phyloP scores from a whole-genome alignment of 1,140 invertebrate genomes.

The Pseudomyrmex concolor region DNA sequence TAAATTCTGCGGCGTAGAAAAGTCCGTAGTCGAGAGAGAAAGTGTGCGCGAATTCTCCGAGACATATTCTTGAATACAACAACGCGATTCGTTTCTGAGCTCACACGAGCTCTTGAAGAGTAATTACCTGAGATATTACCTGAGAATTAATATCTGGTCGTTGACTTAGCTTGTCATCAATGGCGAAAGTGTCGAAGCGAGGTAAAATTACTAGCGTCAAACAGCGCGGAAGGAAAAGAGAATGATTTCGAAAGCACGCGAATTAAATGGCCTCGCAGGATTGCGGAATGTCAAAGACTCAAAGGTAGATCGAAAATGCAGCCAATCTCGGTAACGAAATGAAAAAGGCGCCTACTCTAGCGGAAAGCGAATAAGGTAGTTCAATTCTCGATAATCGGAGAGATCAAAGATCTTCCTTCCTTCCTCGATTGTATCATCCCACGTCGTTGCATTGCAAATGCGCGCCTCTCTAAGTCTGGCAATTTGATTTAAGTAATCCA shows the following conservation, averaged over 20 bases:
- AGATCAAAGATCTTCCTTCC: conserved; percentile 70
- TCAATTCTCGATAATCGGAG: conserved; percentile 69
- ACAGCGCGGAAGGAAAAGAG: conserved; percentile 32
- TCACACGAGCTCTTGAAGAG: conserved; percentile 14
- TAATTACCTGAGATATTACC: conserved; percentile 50
- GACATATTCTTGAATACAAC: background rate
- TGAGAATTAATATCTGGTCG: conserved; percentile 27
- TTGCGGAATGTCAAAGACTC: conserved; percentile 42
- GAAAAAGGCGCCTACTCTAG: conserved; percentile 64
- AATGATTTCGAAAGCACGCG: conserved; percentile 25
- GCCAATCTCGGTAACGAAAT: conserved; percentile 55
- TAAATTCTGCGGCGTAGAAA: background rate
- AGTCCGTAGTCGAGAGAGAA: conserved; percentile 5
- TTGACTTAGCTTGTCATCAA: background rate
- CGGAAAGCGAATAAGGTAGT: conserved; percentile 63
- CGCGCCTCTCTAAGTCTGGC: conserved; percentile 15
- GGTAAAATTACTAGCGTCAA: conserved; percentile 25
- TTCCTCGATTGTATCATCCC: conserved; percentile 45
- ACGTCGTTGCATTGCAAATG: conserved; percentile 53
- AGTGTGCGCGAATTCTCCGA: background rate
- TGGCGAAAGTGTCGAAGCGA: conserved; percentile 26
- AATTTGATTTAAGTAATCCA: conserved; percentile 30
- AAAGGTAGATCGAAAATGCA: conserved; percentile 48
- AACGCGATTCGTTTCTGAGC: background rate
- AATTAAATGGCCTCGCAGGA: conserved; percentile 34